A percentile compares a stretch with the other conserved stretches of the same genome.
Evolutionary conservation across 2,113 vertebrate genomes (phyloP).

Genomic region (Chinchilla lanigera): DNA sequence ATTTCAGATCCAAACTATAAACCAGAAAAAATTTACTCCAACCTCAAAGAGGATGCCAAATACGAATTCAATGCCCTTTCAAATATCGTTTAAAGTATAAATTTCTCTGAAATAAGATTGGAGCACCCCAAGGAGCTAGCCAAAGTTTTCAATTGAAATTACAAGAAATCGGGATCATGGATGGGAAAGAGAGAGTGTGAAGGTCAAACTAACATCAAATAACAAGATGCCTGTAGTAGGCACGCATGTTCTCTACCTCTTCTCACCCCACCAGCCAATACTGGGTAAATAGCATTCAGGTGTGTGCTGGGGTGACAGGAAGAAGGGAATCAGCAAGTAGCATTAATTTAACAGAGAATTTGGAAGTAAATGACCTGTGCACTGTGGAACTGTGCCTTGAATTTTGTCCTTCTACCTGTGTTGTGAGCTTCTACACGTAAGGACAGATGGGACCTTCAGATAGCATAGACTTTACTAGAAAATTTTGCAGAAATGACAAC

Average conservation of each 20-base stretch:
- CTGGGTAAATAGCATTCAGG: background rate
- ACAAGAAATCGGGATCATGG: background rate
- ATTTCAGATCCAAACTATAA: background rate
- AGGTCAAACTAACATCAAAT: background rate
- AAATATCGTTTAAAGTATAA: background rate
- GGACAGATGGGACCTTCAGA: background rate
- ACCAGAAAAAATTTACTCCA: background rate
- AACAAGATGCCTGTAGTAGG: background rate
- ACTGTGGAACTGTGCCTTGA: accelerated
- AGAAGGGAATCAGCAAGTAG: background rate
- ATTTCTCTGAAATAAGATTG: background rate
- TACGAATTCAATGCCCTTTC: background rate
- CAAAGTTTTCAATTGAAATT: background rate
- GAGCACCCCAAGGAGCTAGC: background rate
- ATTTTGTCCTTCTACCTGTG: background rate
- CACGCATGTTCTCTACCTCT: too few relatives aligned
- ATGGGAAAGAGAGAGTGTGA: background rate
- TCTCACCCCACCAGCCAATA: background rate
- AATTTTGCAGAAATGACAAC: background rate
- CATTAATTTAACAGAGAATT: background rate
- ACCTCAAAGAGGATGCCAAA: background rate
- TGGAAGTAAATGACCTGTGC: background rate
- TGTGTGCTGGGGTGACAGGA: background rate
- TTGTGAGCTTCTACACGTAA: background rate
- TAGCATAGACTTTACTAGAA: background rate